phyloP scores from a whole-genome alignment of 1,140 invertebrate genomes.

The Drosophila ercepeae region DNA sequence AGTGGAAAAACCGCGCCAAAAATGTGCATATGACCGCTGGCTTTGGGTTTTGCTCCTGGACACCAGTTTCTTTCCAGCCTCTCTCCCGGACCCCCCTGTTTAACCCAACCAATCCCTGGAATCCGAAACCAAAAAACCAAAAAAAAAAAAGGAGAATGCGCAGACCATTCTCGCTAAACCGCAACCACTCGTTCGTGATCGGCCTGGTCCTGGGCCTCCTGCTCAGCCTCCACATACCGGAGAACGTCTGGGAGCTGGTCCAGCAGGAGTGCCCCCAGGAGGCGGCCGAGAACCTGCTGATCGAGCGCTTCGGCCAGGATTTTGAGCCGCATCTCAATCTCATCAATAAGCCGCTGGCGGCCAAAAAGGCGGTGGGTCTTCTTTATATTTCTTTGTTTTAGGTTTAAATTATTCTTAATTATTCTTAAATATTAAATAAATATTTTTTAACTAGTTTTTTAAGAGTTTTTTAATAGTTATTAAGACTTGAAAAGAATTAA shows the following conservation, averaged over 20 bases:
- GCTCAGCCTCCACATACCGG: constrained; percentile 73
- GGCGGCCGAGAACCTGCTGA: constrained; percentile 66
- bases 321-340: constrained; percentile 83
- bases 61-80: constrained; percentile 45
- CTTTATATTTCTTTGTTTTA: neutral
- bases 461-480: no score
- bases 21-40: constrained; percentile 65
- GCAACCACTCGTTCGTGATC: constrained; percentile 80
- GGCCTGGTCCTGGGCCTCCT: constrained; percentile 75
- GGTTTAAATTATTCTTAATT: neutral
- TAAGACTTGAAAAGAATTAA: no score
- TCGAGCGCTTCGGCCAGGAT: constrained; percentile 79
- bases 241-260: constrained; percentile 71
- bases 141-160: constrained; percentile 66
- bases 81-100: no score
- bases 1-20: constrained; percentile 23
- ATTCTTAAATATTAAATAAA: neutral
- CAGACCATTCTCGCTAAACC: constrained; percentile 67
- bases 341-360: constrained; percentile 81
- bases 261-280: constrained; percentile 81
- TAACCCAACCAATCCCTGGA: no score
- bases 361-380: constrained; percentile 79
- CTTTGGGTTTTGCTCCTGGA: constrained; percentile 7
- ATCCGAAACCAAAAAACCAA: neutral
- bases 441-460: no score